These are phyloP conservation scores for Tribolium madens DNA, from an alignment of 1,140 invertebrate species.

Conservation along the genomic window DNA sequence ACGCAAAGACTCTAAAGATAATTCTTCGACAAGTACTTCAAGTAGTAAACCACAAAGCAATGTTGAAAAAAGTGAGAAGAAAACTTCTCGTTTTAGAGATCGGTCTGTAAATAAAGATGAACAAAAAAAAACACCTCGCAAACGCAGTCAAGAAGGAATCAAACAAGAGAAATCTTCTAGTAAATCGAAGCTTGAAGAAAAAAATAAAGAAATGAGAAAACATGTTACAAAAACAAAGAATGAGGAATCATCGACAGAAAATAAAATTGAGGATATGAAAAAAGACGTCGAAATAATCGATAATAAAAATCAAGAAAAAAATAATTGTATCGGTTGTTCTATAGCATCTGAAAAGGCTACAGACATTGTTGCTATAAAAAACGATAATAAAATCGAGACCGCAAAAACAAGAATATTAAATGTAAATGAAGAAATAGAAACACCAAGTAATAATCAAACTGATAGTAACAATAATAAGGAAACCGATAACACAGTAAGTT, in stretches of 20 bases:
- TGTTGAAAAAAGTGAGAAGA: slow-evolving; percentile 4
- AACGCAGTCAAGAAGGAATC: not conserved
- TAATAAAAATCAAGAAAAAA: not conserved
- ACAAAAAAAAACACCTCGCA: not conserved
- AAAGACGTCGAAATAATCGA: slow-evolving; percentile 6
- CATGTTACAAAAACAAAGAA: not conserved
- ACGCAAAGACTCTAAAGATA: not conserved
- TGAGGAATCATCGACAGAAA: not conserved
- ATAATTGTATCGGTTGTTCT: not conserved
- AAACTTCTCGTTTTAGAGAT: slow-evolving; percentile 3
- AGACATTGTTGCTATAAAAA: slow-evolving; percentile 3
- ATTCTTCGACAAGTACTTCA: not conserved
- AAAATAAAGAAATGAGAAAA: not conserved
- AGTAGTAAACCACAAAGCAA: not conserved
- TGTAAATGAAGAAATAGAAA: slow-evolving; percentile 4
- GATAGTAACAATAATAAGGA: not conserved
- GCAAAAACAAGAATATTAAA: not conserved
- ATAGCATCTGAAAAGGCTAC: not conserved
- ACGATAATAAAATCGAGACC: not conserved
- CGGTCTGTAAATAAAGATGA: not conserved
- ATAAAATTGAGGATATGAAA: not conserved
- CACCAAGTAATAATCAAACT: not conserved
- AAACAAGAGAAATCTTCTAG: slow-evolving; percentile 14
- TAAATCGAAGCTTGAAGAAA: not conserved
- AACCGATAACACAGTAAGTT: not conserved